These are phyloP conservation scores for Catharus bicknelli DNA, from an alignment of 2,113 vertebrate genomes.

Conservation along the genomic window DNA sequence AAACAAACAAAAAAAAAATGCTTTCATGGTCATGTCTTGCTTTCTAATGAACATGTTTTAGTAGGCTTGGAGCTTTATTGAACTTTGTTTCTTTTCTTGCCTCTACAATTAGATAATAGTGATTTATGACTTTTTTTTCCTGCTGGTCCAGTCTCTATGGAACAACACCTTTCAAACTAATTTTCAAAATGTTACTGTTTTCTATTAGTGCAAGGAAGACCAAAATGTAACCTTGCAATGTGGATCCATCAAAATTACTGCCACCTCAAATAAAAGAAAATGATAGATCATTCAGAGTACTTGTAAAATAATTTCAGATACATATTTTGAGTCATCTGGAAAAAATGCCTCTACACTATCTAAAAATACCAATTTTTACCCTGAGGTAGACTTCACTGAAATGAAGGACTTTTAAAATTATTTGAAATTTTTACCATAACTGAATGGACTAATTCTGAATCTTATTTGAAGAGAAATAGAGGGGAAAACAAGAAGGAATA, in stretches of 20 bases:
- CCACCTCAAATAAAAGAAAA: constrained; percentile 20
- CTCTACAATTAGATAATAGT: not conserved
- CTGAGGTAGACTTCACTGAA: not conserved
- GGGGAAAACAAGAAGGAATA: constrained; percentile 7
- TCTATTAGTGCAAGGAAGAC: not conserved
- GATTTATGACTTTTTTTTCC: not conserved
- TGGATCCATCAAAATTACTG: constrained; percentile 26
- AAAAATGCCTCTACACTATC: not conserved
- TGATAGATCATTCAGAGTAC: constrained; percentile 2
- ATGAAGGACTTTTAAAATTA: not conserved
- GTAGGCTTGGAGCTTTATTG: not conserved
- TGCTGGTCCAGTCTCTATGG: not conserved
- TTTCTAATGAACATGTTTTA: not conserved
- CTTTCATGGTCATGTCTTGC: not conserved
- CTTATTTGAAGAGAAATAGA: not conserved
- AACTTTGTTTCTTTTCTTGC: not conserved
- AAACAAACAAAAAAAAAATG: not conserved
- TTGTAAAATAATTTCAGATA: constrained; percentile 22
- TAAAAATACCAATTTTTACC: constrained; percentile 14
- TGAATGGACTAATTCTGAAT: not conserved
- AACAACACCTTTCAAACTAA: not conserved
- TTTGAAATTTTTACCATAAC: not conserved
- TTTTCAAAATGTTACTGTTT: constrained; percentile 18
- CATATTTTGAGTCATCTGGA: constrained; percentile 8
- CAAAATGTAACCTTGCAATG: constrained; percentile 15